Conservation (phyloP, 2,797 vertebrate species). For the Enteromius paludinosus region DNA sequence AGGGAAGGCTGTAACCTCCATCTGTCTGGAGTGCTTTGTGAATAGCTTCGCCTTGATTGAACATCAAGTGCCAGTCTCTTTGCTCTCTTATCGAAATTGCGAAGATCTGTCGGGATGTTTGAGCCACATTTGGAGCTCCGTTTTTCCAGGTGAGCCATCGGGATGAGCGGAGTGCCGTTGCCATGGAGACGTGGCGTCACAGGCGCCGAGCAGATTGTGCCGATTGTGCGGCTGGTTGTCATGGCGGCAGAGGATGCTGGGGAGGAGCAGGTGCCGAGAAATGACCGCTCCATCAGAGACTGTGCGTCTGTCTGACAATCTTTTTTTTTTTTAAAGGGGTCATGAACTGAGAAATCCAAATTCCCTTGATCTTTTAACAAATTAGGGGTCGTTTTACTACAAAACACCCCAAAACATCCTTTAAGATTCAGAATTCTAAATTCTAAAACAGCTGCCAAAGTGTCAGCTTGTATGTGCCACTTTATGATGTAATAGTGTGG, state of each 20-base stretch:
- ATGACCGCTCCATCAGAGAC: conserved; percentile 27
- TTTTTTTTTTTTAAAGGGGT: not conserved
- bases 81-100: conserved; percentile 49
- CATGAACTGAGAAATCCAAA: not conserved
- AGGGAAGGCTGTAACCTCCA: conserved; percentile 42
- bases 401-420: not conserved
- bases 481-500: not conserved
- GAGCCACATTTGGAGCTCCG: conserved; percentile 39
- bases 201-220: conserved; percentile 72
- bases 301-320: not conserved
- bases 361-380: not conserved
- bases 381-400: not conserved
- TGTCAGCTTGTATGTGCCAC: not conserved
- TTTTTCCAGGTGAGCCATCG: conserved; percentile 38
- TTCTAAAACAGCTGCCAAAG: no score
- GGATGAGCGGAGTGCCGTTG: conserved; percentile 71
- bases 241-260: conserved; percentile 54
- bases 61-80: conserved; percentile 41
- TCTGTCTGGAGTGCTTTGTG: conserved; percentile 49
- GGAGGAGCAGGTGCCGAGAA: conserved; percentile 41
- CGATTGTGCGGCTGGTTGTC: conserved; percentile 65
- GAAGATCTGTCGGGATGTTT: conserved; percentile 48
- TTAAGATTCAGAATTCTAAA: not conserved
- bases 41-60: conserved; percentile 49
- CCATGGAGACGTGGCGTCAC: conserved; percentile 77